Base-by-base conservation (phyloP, 2,113 vertebrate genomes). In the Phylloscopus trochiloides region DNA sequence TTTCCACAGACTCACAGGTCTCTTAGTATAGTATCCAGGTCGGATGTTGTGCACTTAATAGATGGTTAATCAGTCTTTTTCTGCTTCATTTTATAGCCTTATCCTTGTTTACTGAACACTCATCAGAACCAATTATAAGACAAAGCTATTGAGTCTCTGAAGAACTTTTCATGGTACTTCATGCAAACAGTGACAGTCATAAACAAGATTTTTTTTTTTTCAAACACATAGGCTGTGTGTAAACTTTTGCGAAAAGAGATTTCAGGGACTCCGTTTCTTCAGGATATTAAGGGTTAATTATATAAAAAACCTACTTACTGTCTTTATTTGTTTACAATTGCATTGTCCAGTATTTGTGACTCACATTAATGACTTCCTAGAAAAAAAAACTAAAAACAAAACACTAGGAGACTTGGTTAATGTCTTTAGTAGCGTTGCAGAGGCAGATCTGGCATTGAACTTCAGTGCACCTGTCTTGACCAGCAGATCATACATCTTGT, bases 251-350 rank as follows among this genome's bases (percentile, higher is more conserved):
- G 68, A 78, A 71, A 52, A 62, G 24, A 74, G 36, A 36, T 68
- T 83, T 83, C 31, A 38, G 34, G 26, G 52, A 29, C 26, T 88
- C 20, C 0, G 17, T 57, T 89, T 83, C 36, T 59, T 79, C 24
- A 40, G 40, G 5, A 36, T 86, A 19, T 52, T 57, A 55, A n/a
- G 10, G 19, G 34, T 68, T 91, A 66, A 14, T n/a, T 65, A 47
- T 68, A 48, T 9, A 32, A 59, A 57, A 45, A 17, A 3, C 5
- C 2, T 20, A n/a, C 2, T 68, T 59, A 12, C 15, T 1, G 0
- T 48, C 16, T 84, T 31, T 10, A 19, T 57, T 74, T 50, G 3
- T 68, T 90, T 78, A 15, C 14, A 57, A 0, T 61, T 87, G n/a
- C 1, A 0, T 73, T 89, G 17, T 55, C 16, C 9, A 38, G 14